These are phyloP conservation scores for Carassius auratus DNA, from an alignment of 2,113 vertebrate species.

Conservation along the genomic window DNA sequence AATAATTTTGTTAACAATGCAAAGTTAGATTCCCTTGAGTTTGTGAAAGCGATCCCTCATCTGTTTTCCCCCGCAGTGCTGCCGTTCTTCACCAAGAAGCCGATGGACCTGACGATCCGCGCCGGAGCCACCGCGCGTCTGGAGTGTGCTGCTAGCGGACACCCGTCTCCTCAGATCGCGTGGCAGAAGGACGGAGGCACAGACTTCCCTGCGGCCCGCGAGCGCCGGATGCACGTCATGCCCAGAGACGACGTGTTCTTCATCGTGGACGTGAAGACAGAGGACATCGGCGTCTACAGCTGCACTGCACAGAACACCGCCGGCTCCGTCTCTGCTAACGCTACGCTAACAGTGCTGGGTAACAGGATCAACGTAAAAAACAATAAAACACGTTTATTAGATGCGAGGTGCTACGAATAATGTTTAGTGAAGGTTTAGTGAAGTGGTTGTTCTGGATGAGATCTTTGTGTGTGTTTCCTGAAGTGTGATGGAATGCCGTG, in stretches of 20 bases:
- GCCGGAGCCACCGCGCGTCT: constrained; percentile 88
- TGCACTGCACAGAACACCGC: constrained; percentile 95
- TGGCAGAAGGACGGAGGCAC: constrained; percentile 98
- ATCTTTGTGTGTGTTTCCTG: too few relatives aligned
- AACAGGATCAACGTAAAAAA: constrained; percentile 46
- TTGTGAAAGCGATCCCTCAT: background rate
- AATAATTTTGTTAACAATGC: too few relatives aligned
- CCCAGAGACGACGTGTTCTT: constrained; percentile 97
- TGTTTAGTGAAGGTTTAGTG: too few relatives aligned
- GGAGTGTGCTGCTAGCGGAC: constrained; percentile 90
- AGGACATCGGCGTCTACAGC: constrained; percentile 93
- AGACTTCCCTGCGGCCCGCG: constrained; percentile 92
- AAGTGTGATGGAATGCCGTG: background rate
- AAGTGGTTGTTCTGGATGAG: too few relatives aligned
- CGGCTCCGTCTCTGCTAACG: constrained; percentile 90
- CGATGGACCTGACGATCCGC: constrained; percentile 92
- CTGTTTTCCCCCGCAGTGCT: constrained; percentile 77
- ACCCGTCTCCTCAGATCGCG: constrained; percentile 92
- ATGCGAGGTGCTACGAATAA: too few relatives aligned
- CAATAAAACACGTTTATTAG: too few relatives aligned
- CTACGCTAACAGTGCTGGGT: constrained; percentile 93
- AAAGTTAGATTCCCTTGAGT: background rate
- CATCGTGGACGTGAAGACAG: constrained; percentile 91
- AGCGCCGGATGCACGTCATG: constrained; percentile 98
- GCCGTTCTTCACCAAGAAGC: constrained; percentile 92